Evolutionary conservation across 2,113 vertebrate genomes (phyloP).

Genomic region (Sakesphorus luctuosus): DNA sequence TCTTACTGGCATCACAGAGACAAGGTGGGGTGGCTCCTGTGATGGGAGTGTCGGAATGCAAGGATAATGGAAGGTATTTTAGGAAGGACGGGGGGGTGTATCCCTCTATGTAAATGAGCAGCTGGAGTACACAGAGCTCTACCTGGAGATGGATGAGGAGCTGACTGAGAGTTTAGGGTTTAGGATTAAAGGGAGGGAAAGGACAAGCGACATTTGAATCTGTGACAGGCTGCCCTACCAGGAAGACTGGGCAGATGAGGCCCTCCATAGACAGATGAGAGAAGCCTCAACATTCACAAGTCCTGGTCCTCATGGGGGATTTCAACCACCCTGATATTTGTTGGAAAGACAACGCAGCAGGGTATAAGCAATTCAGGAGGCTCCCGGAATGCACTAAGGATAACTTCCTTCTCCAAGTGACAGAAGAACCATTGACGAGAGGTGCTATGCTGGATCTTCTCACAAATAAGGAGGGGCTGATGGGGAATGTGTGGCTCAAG

Average conservation of each 20-base stretch:
- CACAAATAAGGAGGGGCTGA: not conserved
- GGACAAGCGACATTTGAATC: not conserved
- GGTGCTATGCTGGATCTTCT: not conserved
- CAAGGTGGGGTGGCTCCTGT: not conserved
- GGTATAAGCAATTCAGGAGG: not conserved
- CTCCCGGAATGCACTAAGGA: not conserved
- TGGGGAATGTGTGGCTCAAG: not conserved
- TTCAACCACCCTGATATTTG: not conserved
- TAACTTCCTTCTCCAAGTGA: not conserved
- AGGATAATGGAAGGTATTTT: not conserved
- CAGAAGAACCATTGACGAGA: not conserved
- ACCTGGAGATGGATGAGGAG: not conserved
- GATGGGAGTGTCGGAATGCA: accelerated
- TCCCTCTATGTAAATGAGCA: not conserved
- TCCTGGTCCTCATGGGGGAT: too few relatives aligned
- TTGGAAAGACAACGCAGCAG: not conserved
- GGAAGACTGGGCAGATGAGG: not conserved
- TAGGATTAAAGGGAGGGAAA: not conserved
- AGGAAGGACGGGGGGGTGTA: not conserved
- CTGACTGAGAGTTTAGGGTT: not conserved
- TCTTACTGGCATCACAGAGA: not conserved
- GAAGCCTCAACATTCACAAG: not conserved
- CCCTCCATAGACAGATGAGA: not conserved
- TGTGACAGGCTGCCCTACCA: not conserved
- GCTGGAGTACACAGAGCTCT: not conserved